These are phyloP conservation scores for Heliothis virescens DNA, from an alignment of 1,140 invertebrate genomes.

Conservation along the genomic window DNA sequence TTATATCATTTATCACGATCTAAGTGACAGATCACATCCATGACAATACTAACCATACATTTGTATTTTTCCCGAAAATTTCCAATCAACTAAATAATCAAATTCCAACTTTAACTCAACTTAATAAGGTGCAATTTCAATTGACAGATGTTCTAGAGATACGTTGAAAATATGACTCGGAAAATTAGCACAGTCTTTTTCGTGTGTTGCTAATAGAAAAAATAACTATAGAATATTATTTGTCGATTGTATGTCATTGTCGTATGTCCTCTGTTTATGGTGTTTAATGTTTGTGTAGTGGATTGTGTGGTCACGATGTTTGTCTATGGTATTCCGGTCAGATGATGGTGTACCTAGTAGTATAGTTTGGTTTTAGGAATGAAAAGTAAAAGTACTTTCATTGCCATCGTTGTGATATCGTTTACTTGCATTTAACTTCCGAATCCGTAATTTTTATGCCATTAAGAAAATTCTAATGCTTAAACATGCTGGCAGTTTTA, in stretches of 20 bases:
- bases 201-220: constrained; percentile 57
- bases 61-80: neutral
- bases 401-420: too few species aligned
- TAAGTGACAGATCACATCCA: constrained; percentile 55
- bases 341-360: neutral
- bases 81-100: neutral
- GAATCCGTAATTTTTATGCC: too few species aligned
- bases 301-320: constrained; percentile 55
- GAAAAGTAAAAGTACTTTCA: too few species aligned
- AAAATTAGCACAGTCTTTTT: constrained; percentile 60
- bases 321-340: constrained; percentile 21
- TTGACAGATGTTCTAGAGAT: neutral
- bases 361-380: neutral
- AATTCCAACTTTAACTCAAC: neutral
- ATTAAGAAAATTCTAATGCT: too few species aligned
- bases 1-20: constrained; percentile 31
- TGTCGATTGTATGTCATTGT: constrained; percentile 51
- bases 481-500: too few species aligned
- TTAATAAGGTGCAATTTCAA: neutral
- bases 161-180: constrained; percentile 47
- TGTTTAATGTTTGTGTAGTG: constrained; percentile 11
- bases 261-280: constrained; percentile 53
- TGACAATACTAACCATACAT: constrained; percentile 58
- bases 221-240: constrained; percentile 51
- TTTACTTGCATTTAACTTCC: too few species aligned